Evolutionary conservation across 2,888 invertebrate genomes (phyloP), one percentile per base, ranked within the genome.

Genomic region (Dolichopus griseipennis): DNA sequence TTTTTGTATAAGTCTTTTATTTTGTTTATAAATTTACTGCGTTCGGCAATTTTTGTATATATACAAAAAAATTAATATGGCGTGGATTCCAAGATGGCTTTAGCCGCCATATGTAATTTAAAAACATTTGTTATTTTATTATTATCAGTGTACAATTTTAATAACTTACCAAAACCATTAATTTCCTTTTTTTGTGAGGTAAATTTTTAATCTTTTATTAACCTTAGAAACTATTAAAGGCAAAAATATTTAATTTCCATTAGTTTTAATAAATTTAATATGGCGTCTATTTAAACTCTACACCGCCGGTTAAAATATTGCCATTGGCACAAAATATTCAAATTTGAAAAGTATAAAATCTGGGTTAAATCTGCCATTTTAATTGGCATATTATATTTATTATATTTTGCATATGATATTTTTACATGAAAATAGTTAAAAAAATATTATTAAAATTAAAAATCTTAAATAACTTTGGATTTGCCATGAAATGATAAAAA

Each of bases 201-300:
- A 52, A 52, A 52, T 52, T 52, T 12, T n/a, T 12, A 52, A 18
- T n/a, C 15, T 52, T 52, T 52, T 52, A 18, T 52, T 52, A 18
- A 18, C 52, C 52, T 52, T 52, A 52, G 9, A 52, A 52, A n/a
- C 52, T 52, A 52, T 52, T 52, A 52, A 52, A 52, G 52, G 52
- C 52, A 52, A 52, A 52, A 52, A 52, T 52, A 52, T 52, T 52
- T 52, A 52, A 52, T 52, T 52, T 52, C 18, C 52, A 52, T 52
- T 52, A 52, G 52, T 52, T 52, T 37, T 52, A 52, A n/a, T 52
- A 52, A 52, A 52, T 52, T 52, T 52, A 52, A 52, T 52, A 52
- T 52, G 52, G 52, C 52, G 52, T 52, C 52, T 12, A 52, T 52
- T 18, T 52, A 52, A 52, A 52, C 37, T 52, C 52, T 52, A 52